Conservation (phyloP, 1,140 invertebrate genomes). For the Brachionus rotundiformis region DNA sequence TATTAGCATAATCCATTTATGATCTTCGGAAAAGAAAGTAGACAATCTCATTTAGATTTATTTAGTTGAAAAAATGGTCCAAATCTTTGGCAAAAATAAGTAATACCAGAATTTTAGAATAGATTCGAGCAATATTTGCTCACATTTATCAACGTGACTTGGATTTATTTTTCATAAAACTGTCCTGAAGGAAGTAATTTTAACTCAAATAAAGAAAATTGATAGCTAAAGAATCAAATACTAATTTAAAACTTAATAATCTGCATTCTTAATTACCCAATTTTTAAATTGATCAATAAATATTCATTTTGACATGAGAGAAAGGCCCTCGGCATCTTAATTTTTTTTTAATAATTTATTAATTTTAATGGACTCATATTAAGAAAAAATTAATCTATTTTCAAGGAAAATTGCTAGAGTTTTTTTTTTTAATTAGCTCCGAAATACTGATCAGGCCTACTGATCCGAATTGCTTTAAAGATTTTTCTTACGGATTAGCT, state of each 20-base stretch:
- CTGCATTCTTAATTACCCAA: background rate
- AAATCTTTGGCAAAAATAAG: too few relatives aligned
- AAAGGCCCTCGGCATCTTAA: background rate
- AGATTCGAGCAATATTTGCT: too few relatives aligned
- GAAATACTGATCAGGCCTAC: background rate
- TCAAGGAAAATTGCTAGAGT: background rate
- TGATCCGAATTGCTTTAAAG: background rate
- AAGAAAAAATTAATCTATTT: too few relatives aligned
- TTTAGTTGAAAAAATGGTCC: too few relatives aligned
- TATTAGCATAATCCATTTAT: background rate
- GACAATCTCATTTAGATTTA: too few relatives aligned
- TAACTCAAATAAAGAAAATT: background rate
- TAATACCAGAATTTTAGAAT: too few relatives aligned
- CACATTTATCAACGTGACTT: too few relatives aligned
- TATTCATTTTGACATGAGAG: background rate
- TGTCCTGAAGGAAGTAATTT: background rate
- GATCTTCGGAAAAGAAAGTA: too few relatives aligned
- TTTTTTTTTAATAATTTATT: too few relatives aligned
- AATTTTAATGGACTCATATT: too few relatives aligned
- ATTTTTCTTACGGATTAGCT: background rate
- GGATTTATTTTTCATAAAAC: background rate
- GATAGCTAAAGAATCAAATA: background rate
- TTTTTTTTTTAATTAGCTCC: too few relatives aligned
- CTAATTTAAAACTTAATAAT: background rate
- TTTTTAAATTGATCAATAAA: background rate